Percentiles rank a stretch among this genome's conserved stretches.
phyloP scores from a whole-genome alignment of 1,140 invertebrate species.

The Atta colombica region DNA sequence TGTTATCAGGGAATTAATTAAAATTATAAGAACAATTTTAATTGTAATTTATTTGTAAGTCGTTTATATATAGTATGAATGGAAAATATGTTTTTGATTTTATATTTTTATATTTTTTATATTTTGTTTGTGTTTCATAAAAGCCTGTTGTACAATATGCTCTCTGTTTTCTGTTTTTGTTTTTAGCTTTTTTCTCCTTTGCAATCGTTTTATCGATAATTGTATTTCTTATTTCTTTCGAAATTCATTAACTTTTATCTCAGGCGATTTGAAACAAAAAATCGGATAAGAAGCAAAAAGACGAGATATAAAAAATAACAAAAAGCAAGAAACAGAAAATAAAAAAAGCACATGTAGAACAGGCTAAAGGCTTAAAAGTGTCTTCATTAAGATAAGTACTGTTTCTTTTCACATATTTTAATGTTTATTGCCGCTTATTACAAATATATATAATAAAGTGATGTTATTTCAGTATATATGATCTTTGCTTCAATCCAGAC shows the following conservation, averaged over 20 bases:
- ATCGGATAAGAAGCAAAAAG: too few relatives aligned
- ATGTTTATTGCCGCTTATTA: background rate
- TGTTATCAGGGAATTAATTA: background rate
- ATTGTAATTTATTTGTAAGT: background rate
- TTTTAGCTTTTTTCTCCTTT: too few relatives aligned
- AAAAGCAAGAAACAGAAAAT: too few relatives aligned
- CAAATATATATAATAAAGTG: conserved; percentile 52
- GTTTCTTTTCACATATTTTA: background rate
- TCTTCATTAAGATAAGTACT: background rate
- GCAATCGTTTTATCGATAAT: too few relatives aligned
- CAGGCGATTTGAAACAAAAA: too few relatives aligned
- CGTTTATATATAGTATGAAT: background rate
- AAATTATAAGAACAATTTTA: background rate
- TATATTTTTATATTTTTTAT: background rate
- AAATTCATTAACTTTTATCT: too few relatives aligned
- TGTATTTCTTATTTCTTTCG: too few relatives aligned
- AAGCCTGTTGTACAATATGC: too few relatives aligned
- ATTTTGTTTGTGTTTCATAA: background rate
- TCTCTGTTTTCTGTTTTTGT: too few relatives aligned
- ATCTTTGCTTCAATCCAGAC: conserved; percentile 98
- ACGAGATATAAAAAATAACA: too few relatives aligned
- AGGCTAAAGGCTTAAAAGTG: background rate
- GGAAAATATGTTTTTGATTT: background rate
- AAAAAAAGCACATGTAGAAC: too few relatives aligned
- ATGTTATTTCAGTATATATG: conserved; percentile 93